Conservation (phyloP, 2,888 invertebrate genomes). For the Ephialtes manifestator region DNA sequence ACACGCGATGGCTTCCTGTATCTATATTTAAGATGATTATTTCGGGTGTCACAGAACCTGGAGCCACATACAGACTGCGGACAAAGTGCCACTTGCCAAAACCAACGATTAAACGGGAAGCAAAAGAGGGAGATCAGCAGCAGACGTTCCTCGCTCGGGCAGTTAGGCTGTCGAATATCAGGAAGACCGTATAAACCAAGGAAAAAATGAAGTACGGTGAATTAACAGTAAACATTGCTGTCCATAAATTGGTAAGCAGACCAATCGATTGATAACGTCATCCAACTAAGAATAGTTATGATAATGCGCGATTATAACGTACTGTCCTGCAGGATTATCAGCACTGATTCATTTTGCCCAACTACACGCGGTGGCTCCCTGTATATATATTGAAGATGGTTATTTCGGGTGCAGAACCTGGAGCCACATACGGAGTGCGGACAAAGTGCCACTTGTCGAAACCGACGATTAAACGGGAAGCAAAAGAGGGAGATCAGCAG, state of each 20-base stretch:
- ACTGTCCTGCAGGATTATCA: neutral
- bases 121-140: conserved; percentile 58
- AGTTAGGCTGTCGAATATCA: conserved; percentile 61
- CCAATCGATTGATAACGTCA: too few relatives aligned
- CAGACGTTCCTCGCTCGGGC: conserved; percentile 17
- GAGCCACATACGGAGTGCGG: conserved; percentile 41
- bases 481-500: conserved; percentile 58
- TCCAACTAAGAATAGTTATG: too few relatives aligned
- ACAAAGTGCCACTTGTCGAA: conserved; percentile 68
- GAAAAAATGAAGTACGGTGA: conserved; percentile 80
- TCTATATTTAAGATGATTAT: neutral
- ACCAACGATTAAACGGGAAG: conserved; percentile 71
- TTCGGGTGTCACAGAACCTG: neutral
- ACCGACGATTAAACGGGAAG: conserved; percentile 71
- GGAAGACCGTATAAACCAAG: conserved; percentile 64
- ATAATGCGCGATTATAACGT: too few relatives aligned
- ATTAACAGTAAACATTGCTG: too few relatives aligned
- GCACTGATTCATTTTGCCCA: neutral
- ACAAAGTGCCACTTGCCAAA: conserved; percentile 68
- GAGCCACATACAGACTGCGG: conserved; percentile 42
- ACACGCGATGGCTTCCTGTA: neutral
- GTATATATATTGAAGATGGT: neutral
- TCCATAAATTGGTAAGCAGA: too few relatives aligned
- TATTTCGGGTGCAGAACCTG: neutral
- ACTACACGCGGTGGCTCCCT: neutral